A percentile compares a stretch with the other conserved stretches of the same genome.
phyloP scores from a whole-genome alignment of 2,888 invertebrate genomes.

The Brachycybe producta region DNA sequence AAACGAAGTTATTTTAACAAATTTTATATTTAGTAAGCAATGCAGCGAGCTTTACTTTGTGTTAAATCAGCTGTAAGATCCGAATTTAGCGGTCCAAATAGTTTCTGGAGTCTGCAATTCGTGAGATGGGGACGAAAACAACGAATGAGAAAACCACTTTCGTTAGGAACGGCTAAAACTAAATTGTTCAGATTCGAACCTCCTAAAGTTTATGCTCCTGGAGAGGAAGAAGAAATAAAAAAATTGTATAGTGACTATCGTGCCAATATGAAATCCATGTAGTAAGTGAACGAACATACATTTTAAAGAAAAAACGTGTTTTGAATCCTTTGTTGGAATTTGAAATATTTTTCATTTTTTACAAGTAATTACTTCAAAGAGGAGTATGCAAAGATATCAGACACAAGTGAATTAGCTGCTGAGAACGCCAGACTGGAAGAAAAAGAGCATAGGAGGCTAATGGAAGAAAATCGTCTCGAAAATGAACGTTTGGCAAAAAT shows the following conservation, averaged over 20 bases:
- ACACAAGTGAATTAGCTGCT: conserved; percentile 17
- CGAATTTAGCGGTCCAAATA: too few species aligned
- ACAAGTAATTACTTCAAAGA: conserved; percentile 20
- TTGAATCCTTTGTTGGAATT: not conserved
- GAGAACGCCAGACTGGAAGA: conserved; percentile 26
- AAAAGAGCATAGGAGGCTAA: conserved; percentile 22
- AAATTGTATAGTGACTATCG: conserved; percentile 58
- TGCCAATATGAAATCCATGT: conserved; percentile 40
- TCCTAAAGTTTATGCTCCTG: conserved; percentile 44
- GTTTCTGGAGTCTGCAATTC: too few species aligned
- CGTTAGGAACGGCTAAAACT: conserved; percentile 65
- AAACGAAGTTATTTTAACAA: too few species aligned
- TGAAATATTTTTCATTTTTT: too few species aligned
- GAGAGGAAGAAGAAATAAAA: conserved; percentile 51
- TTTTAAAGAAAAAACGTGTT: not conserved
- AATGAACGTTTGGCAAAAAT: conserved; percentile 24
- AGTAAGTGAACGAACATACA: conserved; percentile 33
- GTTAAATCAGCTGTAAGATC: too few species aligned
- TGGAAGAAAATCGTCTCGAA: conserved; percentile 26
- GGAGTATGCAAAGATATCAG: conserved; percentile 19
- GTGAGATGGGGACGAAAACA: too few species aligned
- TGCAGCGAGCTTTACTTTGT: too few species aligned
- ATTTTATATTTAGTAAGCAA: too few species aligned
- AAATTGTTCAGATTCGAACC: conserved; percentile 59
- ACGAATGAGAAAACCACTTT: conserved; percentile 58